Conservation (phyloP, 2,888 invertebrate genomes). For the Yponomeuta sedellus region DNA sequence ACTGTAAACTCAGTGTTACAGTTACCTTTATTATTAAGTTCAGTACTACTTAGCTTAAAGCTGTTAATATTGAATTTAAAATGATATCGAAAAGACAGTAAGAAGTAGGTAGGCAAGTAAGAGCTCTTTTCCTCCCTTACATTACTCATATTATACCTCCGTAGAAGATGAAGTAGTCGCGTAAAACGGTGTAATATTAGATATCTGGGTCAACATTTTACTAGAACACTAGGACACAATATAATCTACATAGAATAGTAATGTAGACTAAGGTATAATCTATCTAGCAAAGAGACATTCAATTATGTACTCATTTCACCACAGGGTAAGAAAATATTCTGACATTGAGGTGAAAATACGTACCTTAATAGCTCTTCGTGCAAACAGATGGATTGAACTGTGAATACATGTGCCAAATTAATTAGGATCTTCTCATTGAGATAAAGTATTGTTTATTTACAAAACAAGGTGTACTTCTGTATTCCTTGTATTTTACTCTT, state of each 20-base stretch:
- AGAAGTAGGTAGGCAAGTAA: neutral
- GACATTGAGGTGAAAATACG: no score
- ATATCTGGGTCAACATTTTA: neutral
- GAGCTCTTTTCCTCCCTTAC: neutral
- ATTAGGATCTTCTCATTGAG: slow-evolving; percentile 18
- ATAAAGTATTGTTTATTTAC: slow-evolving; percentile 14
- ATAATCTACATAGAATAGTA: neutral
- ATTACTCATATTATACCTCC: neutral
- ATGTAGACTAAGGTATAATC: neutral
- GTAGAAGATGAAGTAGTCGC: neutral
- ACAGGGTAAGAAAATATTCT: no score
- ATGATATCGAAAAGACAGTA: neutral
- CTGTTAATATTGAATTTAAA: neutral
- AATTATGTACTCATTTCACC: no score
- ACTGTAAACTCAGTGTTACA: neutral
- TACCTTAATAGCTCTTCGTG: neutral
- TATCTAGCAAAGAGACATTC: neutral
- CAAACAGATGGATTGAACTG: slow-evolving; percentile 25
- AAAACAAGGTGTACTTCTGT: neutral
- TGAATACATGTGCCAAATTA: slow-evolving; percentile 56
- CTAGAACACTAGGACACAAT: neutral
- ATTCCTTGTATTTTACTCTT: slow-evolving; percentile 1
- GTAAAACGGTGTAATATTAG: neutral
- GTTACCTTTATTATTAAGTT: neutral
- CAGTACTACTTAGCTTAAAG: neutral